These are phyloP conservation scores for Trichonephila clavata DNA, from an alignment of 1,140 invertebrate genomes.

Conservation along the genomic window DNA sequence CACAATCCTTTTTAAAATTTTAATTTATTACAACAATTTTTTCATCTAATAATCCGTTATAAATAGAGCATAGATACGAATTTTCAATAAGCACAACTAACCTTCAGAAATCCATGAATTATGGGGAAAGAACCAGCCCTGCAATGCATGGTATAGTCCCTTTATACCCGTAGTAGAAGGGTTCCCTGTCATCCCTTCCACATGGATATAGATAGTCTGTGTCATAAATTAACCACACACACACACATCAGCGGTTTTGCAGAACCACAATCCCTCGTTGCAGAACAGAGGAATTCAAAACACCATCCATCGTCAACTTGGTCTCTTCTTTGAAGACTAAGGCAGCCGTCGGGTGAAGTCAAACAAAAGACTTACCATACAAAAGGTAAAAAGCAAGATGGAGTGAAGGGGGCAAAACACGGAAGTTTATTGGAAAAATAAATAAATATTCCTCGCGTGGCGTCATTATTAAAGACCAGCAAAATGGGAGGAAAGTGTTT, in stretches of 20 bases:
- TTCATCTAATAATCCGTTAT: no score
- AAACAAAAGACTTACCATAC: conserved; percentile 8
- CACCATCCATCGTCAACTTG: conserved; percentile 1
- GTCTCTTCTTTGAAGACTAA: not conserved
- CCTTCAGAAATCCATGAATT: not conserved
- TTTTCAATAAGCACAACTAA: not conserved
- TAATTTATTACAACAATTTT: no score
- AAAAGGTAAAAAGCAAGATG: conserved; percentile 50
- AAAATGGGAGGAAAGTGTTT: conserved; percentile 59
- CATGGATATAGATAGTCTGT: not conserved
- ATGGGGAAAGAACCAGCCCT: not conserved
- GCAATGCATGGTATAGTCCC: not conserved
- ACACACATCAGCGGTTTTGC: not conserved
- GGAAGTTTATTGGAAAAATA: conserved; percentile 61
- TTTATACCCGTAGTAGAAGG: not conserved
- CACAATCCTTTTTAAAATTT: no score
- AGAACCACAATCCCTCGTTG: not conserved
- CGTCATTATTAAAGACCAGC: conserved; percentile 55
- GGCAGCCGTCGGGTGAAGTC: conserved; percentile 1
- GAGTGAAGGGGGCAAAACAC: not conserved
- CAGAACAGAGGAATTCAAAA: conserved; percentile 10
- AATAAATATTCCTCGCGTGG: conserved; percentile 58
- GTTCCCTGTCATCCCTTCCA: not conserved
- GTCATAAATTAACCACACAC: conserved; percentile 16
- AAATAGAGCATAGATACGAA: no score